Base-by-base conservation (phyloP, 1,140 invertebrate genomes). In the Pseudomyrmex sp. region DNA sequence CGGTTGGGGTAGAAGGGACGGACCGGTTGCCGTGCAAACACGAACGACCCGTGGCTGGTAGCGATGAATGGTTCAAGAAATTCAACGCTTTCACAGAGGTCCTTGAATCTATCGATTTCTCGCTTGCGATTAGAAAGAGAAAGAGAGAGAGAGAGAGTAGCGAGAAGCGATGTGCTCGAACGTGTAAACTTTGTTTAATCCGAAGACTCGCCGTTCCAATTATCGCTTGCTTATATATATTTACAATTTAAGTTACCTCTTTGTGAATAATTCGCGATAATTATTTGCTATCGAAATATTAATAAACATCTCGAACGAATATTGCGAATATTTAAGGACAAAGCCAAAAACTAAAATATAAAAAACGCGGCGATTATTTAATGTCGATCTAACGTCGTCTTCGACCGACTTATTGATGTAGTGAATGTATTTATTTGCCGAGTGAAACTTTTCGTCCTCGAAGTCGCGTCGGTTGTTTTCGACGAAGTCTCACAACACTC, bases 71-170 rank as follows among this genome's bases (percentile, higher is more conserved):
- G 20, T n/a, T 58, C 48, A 68, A 50, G 72, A 66, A 59, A 70
- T 3, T 52, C 10, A 13, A 18, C 18, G 13, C 44, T 68, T 58
- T 35, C 35, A 46, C 26, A 12, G 58, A 54, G 35, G 26, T 54
- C 35, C 82, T 79, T 20, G 18, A 62, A 23, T 79, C 66, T 48
- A 84, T 79, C 65, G 58, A 70, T 62, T 66, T 18, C 2, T 7
- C 35, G 35, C 50, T 9, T 26, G 65, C 82, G 20, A 84, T 62
- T 77, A 77, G n/a, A 35, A 35, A 35, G 35, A 35, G 35, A 35
- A 35, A 35, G 5, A 35, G 35, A 26, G 26, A 3, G 3, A 26
- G 26, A 26, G 26, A 35, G 35, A 59, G 15, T 56, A 13, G 26
- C 35, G 20, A 69, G 13, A 62, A 58, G 26, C 18, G 5, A 61